Evolutionary conservation across 2,888 invertebrate genomes (phyloP), one percentile per base, ranked within the genome.

Genomic region (Andrena hattorfiana): DNA sequence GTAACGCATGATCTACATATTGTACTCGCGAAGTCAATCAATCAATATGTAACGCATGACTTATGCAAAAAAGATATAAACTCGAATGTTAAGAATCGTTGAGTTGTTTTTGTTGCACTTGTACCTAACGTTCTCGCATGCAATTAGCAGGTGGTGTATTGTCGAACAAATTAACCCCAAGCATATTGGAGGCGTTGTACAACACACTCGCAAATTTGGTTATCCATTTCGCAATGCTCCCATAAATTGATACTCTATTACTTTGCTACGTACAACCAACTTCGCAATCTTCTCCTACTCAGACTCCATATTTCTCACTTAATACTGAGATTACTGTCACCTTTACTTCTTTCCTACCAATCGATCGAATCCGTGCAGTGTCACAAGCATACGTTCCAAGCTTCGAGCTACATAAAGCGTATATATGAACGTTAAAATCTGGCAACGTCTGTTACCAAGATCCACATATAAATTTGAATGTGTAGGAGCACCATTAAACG

Each of bases 231-330:
- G 10, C 8, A 6, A 23, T 23, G 54, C 23, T 54, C 23, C 3
- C 3, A 56, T 26, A 10, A 54, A 54, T 56, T 56, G 54, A 56
- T 56, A 26, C 26, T n/a, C 13, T 56, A 56, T 56, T 56, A 86
- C 69, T 10, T 20, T 23, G 4, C 54, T 42, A 42, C 42, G 42
- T 42, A 13, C 42, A 42, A 42, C 13, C 3, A 42, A 28, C 59
- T 28, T 5, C 59, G 26, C 59, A 26, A 10, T 59, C 30, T 59
- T 59, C 56, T 23, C 23, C 56, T 59, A 23, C 56, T 23, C 59
- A 28, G 28, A 59, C 59, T 59, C 59, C 30, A 59, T 59, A 59
- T 59, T 59, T 59, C 28, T 28, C 59, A 59, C 59, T 30, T 59
- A 59, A 59, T 59, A 30, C 59, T 28, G 28, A 28, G 59, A 59